These are phyloP conservation scores for Salvelinus alpinus DNA, from an alignment of 2,113 vertebrate species.

Conservation along the genomic window DNA sequence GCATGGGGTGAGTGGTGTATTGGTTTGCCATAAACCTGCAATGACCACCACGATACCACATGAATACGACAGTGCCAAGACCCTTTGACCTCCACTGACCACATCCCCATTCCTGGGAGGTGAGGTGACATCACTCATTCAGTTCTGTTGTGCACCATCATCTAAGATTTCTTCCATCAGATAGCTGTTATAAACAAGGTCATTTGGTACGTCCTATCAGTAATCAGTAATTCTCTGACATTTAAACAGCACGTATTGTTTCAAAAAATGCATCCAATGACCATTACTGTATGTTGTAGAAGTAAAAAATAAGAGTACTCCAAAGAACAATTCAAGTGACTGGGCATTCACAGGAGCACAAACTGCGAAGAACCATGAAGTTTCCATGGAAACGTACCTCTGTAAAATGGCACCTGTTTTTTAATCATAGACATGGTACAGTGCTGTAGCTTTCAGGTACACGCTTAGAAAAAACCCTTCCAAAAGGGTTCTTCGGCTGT, in stretches of 20 bases:
- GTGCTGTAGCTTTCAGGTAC: constrained; percentile 16
- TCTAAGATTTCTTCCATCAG: not conserved
- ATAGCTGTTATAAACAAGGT: not conserved
- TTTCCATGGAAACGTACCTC: constrained; percentile 49
- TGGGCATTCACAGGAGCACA: not conserved
- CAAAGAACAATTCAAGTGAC: not conserved
- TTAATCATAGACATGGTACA: constrained; percentile 34
- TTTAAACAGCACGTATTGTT: too few species aligned
- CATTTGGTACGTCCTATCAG: too few species aligned
- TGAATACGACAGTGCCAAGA: constrained; percentile 9
- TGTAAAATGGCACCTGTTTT: constrained; percentile 44
- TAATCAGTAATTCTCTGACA: too few species aligned
- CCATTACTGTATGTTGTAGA: too few species aligned
- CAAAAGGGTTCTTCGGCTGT: too few species aligned
- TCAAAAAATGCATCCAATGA: too few species aligned
- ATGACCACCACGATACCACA: constrained; percentile 34
- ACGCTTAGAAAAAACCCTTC: constrained; percentile 12
- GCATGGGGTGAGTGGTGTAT: constrained; percentile 13
- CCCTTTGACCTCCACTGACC: not conserved
- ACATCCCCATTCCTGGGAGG: not conserved
- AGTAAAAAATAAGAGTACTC: not conserved
- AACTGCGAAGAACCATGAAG: constrained; percentile 1
- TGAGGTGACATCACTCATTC: not conserved
- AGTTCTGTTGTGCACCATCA: not conserved
- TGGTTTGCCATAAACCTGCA: constrained; percentile 28